phyloP scores from a whole-genome alignment of 2,888 invertebrate species.

The Leptinotarsa peninsularis region DNA sequence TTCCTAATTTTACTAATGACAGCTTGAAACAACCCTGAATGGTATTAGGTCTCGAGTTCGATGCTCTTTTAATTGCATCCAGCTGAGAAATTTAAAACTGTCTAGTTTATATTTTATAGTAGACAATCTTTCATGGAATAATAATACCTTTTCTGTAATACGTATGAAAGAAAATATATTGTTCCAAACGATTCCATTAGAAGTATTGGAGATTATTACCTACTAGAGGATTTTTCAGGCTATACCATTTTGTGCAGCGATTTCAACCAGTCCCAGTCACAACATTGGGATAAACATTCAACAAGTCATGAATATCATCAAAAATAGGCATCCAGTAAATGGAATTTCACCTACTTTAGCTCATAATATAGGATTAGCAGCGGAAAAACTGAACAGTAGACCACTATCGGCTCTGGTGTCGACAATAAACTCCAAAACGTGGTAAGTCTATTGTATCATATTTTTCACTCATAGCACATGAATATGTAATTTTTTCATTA shows the following conservation, averaged over 20 bases:
- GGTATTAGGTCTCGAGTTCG: too few relatives aligned
- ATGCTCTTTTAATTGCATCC: too few relatives aligned
- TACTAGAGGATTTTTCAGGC: constrained; percentile 68
- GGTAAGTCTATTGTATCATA: constrained; percentile 42
- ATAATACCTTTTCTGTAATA: too few relatives aligned
- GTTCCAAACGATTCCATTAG: too few relatives aligned
- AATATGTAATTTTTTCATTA: too few relatives aligned
- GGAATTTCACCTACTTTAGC: constrained; percentile 65
- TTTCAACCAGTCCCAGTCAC: constrained; percentile 73
- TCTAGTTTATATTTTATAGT: too few relatives aligned
- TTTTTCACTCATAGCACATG: too few relatives aligned
- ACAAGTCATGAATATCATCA: constrained; percentile 68
- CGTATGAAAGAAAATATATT: too few relatives aligned
- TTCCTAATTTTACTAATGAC: too few relatives aligned
- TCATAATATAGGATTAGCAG: constrained; percentile 65
- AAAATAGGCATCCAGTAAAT: constrained; percentile 53
- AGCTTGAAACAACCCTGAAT: too few relatives aligned
- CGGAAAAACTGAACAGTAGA: constrained; percentile 59
- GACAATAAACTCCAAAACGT: constrained; percentile 58
- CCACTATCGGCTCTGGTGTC: constrained; percentile 60
- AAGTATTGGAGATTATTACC: not conserved
- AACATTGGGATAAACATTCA: constrained; percentile 76
- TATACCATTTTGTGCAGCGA: constrained; percentile 74
- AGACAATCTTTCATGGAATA: too few relatives aligned
- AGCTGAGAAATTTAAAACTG: too few relatives aligned